Conservation (phyloP, 2,113 vertebrate species). For the Lota lota region DNA sequence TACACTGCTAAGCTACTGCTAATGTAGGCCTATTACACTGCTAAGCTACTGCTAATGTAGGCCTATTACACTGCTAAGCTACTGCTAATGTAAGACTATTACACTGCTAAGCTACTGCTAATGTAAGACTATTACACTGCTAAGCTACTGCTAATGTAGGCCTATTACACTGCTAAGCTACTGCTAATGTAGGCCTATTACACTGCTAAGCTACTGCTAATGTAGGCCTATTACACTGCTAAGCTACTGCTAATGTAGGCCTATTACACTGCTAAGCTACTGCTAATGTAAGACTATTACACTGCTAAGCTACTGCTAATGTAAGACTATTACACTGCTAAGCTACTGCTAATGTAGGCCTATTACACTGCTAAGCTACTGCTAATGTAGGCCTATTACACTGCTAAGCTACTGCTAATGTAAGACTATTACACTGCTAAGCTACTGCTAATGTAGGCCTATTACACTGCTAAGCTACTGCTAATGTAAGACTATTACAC, state of each 20-base stretch:
- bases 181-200: neutral
- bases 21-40: too few relatives aligned
- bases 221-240: conserved; percentile 47
- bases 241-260: too few relatives aligned
- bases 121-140: conserved; percentile 72
- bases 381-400: neutral
- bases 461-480: neutral
- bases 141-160: neutral
- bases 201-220: conserved; percentile 73
- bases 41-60: too few relatives aligned
- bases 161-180: neutral
- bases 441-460: conserved; percentile 84
- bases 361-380: neutral
- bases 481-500: neutral
- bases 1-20: too few relatives aligned
- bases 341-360: neutral
- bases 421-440: conserved; percentile 30
- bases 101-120: conserved; percentile 68
- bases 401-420: conserved; percentile 76
- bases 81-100: conserved; percentile 79
- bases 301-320: too few relatives aligned
- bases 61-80: too few relatives aligned
- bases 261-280: too few relatives aligned
- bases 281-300: too few relatives aligned
- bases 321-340: conserved; percentile 49